These are phyloP conservation scores for Tanaodytes sp. DNA, from an alignment of 2,888 invertebrate genomes.

Conservation along the genomic window DNA sequence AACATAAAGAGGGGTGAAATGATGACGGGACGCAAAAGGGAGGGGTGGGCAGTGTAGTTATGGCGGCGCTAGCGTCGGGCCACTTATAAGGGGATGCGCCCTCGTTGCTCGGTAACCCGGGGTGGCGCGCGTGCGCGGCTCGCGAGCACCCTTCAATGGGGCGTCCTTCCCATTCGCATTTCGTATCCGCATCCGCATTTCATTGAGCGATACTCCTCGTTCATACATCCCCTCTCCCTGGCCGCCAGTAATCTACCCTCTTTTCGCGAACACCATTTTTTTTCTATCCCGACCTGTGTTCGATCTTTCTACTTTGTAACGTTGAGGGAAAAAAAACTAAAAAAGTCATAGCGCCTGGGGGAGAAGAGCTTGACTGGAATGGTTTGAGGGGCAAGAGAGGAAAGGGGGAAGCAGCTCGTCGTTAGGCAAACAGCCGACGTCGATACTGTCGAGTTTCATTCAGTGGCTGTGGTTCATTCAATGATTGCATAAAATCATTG, in stretches of 20 bases:
- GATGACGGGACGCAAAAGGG: background rate
- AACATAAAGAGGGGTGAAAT: background rate
- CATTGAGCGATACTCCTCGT: constrained; percentile 69
- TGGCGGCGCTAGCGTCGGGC: constrained; percentile 1
- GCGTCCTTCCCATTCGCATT: constrained; percentile 58
- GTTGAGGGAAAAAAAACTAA: background rate
- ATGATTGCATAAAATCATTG: constrained; percentile 19
- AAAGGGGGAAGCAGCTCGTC: constrained; percentile 13
- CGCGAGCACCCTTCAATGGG: constrained; percentile 65
- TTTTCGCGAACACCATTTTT: too few relatives aligned
- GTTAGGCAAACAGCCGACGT: constrained; percentile 19
- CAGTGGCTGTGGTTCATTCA: constrained; percentile 16
- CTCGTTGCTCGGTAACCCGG: constrained; percentile 55
- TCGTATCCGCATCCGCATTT: constrained; percentile 65
- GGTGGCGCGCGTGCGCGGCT: constrained; percentile 62
- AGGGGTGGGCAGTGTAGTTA: too few relatives aligned
- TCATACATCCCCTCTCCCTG: constrained; percentile 63
- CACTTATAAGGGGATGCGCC: constrained; percentile 16
- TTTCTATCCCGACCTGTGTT: background rate
- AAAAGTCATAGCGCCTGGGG: background rate
- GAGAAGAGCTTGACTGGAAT: background rate
- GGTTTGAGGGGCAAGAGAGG: background rate
- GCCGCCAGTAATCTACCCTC: too few relatives aligned
- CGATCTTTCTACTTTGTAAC: background rate
- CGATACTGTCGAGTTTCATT: constrained; percentile 13